Evolutionary conservation across 1,140 invertebrate genomes (phyloP).

Genomic region (Drosophila repletoides): DNA sequence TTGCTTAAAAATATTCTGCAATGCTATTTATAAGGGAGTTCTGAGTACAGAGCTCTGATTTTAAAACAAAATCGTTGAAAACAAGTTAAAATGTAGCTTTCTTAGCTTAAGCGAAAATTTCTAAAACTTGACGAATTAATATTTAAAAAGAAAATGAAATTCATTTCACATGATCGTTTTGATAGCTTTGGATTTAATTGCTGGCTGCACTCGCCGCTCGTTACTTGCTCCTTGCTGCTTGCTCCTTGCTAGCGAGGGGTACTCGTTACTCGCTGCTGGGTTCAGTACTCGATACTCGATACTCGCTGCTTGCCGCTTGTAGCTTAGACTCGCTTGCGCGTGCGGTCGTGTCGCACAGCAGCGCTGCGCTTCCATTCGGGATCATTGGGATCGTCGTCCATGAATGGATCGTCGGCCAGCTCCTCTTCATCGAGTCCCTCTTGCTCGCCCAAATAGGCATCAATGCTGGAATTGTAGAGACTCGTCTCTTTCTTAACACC

Average conservation of each 20-base stretch:
- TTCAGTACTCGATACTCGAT: not conserved
- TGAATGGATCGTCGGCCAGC: slow-evolving; percentile 84
- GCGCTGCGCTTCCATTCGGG: slow-evolving; percentile 86
- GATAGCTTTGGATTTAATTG: slow-evolving; percentile 54
- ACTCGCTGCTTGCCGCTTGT: not conserved
- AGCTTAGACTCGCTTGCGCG: slow-evolving; percentile 48
- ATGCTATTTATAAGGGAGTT: slow-evolving; percentile 8
- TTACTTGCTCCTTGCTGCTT: not conserved
- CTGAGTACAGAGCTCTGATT: slow-evolving; percentile 13
- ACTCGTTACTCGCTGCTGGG: not conserved
- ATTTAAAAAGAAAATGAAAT: slow-evolving; percentile 49
- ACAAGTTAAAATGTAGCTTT: slow-evolving; percentile 59
- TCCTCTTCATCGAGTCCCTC: slow-evolving; percentile 75
- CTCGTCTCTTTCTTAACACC: slow-evolving; percentile 3
- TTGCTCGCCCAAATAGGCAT: slow-evolving; percentile 59
- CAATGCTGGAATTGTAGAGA: slow-evolving; percentile 47
- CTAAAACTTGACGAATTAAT: slow-evolving; percentile 49
- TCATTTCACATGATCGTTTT: slow-evolving; percentile 31
- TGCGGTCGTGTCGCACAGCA: slow-evolving; percentile 22
- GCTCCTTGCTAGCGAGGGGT: not conserved
- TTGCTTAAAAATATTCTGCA: slow-evolving; percentile 45
- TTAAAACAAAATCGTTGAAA: slow-evolving; percentile 51
- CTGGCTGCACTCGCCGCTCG: not conserved
- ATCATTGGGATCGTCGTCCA: slow-evolving; percentile 89
- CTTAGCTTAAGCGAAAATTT: not conserved